Conservation (phyloP, 2,113 vertebrate genomes). For the Xiphophorus couchianus region DNA sequence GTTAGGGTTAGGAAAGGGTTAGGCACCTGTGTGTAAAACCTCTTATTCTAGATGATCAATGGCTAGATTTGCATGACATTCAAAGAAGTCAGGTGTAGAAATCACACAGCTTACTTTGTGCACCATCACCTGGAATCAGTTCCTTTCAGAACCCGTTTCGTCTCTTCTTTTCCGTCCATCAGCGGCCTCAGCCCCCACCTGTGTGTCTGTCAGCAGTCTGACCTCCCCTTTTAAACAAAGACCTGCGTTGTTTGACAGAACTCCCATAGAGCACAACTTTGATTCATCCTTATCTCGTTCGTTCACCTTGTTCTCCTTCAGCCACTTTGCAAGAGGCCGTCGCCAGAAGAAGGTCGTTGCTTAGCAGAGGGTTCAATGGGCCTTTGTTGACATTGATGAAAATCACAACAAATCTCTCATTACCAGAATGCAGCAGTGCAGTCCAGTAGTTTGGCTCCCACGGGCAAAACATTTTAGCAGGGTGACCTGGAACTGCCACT, state of each 20-base stretch:
- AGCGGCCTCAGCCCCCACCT: slow-evolving; percentile 32
- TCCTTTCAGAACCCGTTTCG: not conserved
- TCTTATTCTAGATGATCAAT: not conserved
- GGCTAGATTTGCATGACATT: not conserved
- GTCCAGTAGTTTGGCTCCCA: slow-evolving; percentile 15
- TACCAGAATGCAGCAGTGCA: slow-evolving; percentile 56
- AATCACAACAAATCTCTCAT: slow-evolving; percentile 64
- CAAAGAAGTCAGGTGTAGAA: not conserved
- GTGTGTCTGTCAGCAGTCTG: slow-evolving; percentile 62
- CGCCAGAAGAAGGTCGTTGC: slow-evolving; percentile 42
- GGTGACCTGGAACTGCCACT: slow-evolving; percentile 57
- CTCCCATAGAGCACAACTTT: slow-evolving; percentile 50
- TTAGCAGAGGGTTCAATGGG: slow-evolving; percentile 32
- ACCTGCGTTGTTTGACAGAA: slow-evolving; percentile 49
- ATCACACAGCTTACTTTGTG: not conserved
- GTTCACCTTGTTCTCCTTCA: slow-evolving; percentile 25
- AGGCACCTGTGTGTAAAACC: not conserved
- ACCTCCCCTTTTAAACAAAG: slow-evolving; percentile 61
- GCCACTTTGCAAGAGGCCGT: slow-evolving; percentile 19
- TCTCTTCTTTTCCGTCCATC: slow-evolving; percentile 18
- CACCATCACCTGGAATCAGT: not conserved
- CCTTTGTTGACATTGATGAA: slow-evolving; percentile 58
- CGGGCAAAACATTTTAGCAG: slow-evolving; percentile 31
- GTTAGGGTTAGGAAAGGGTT: too few relatives aligned
- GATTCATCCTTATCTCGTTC: slow-evolving; percentile 61